Evolutionary conservation across 2,113 vertebrate species (phyloP), one percentile per base, ranked within the genome.

Genomic region (Sula dactylatra): DNA sequence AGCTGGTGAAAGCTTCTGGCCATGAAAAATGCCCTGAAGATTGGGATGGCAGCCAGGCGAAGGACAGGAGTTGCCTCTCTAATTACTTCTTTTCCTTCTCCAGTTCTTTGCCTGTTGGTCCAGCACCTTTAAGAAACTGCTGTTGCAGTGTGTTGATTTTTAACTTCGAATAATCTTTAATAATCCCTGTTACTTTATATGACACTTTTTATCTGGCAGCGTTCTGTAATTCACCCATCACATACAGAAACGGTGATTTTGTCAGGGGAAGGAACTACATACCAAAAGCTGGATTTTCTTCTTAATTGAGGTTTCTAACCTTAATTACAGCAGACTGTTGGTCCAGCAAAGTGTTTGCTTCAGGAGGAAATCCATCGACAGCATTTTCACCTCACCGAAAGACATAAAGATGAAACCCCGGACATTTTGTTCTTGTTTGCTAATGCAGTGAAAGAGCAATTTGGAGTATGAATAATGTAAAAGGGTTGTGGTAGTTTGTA

Each of bases 261-360:
- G 38, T 77, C 25, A 42, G 8, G 2, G 65, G 73, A 84, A 61
- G 44, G 65, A 94, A 62, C 86, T 94, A 82, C 82, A 61, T 21
- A 32, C 56, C 56, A 61, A 76, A 72, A 95, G 50, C 61, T 91
- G 88, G 34, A 61, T 87, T 94, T 91, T 40, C 61, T 87, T 65
- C 91, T 95, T 96, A 96, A 96, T 94, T 96, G 95, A 96, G 91
- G 93, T 96, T 96, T 89, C 95, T 95, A 97, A 97, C 97, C 93
- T 96, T 97, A 94, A 95, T 97, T 97, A 95, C 91, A 86, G 70
- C 81, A 73, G 62, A 18, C 45, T 87, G 58, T 91, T 93, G 93
- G 88, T 89, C 95, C 86, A 80, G 86, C 77, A 95, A 77, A 95
- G 66, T 54, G 97, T 93, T 96, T 86, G 84, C 81, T 95, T 92